Base-by-base conservation (phyloP, 2,797 vertebrate species). In the Bovichtus diacanthus region DNA sequence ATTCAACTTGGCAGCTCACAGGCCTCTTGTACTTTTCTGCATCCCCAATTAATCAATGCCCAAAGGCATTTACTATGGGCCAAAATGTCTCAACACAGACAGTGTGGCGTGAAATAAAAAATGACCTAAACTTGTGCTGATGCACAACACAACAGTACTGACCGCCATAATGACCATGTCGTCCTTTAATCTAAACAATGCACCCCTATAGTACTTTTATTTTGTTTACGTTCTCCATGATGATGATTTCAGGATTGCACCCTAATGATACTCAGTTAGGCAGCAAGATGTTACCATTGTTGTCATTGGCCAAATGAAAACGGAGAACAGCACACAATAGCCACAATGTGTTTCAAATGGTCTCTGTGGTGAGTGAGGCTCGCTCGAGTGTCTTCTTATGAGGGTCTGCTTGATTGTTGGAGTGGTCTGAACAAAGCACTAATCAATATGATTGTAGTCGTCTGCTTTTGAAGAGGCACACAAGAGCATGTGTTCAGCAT, bases 381-480 rank as follows among this genome's bases (percentile, higher is more conserved):
- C 56, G 27, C 71, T 89, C 74, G 25, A 86, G 87, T 83, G 85
- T 83, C 76, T 81, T 62, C 79, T 81, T 83, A 90, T 81, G 88
- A 93, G 82, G 80, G 87, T 79, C 78, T 70, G 82, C 83, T 81
- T 92, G 90, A 93, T 94, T 93, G 87, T 90, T 88, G 70, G 80
- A 93, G 93, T 87, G 91, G 82, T 78, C 72, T 86, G 85, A 92
- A 88, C 88, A 88, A 90, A 92, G 86, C 83, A 69, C 80, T 89
- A 92, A 92, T 94, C 91, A 92, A 88, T 88, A 82, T 90, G 91
- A 93, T 93, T 94, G 88, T 86, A 87, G 87, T 85, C 39, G 82
- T 86, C 82, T 91, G 85, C 82, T 84, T 86, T 83, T 92, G 84
- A 87, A 90, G 88, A 88, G 88, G 81, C 78, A 53, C 78, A 65